phyloP scores from a whole-genome alignment of 2,888 invertebrate genomes.

The Athetis lepigone region DNA sequence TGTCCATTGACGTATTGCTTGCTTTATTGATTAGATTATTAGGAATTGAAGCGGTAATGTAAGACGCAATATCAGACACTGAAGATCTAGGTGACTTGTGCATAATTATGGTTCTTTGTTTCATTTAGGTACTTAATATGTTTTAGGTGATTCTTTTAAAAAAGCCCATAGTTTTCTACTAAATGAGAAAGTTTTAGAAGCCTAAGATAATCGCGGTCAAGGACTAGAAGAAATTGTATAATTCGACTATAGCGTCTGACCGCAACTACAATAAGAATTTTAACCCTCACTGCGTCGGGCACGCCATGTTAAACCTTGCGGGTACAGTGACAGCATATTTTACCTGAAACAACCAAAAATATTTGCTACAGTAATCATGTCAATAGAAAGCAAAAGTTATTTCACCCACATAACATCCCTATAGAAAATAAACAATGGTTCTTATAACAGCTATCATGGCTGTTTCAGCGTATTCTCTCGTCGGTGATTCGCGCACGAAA shows the following conservation, averaged over 20 bases:
- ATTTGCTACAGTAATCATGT: constrained; percentile 14
- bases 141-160: background rate
- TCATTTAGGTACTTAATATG: too few species aligned
- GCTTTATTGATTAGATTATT: constrained; percentile 33
- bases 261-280: background rate
- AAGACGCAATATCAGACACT: constrained; percentile 4
- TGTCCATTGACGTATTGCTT: constrained; percentile 43
- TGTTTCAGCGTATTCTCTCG: constrained; percentile 48
- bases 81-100: background rate
- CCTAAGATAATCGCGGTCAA: background rate
- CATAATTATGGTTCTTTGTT: background rate
- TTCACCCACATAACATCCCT: constrained; percentile 16
- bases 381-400: constrained; percentile 38
- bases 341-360: constrained; percentile 53
- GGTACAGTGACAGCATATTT: constrained; percentile 3
- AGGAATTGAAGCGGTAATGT: constrained; percentile 1
- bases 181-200: background rate
- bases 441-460: constrained; percentile 41
- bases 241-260: background rate
- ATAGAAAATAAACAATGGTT: constrained; percentile 51
- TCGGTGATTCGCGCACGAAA: constrained; percentile 57
- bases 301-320: background rate
- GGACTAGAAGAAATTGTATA: background rate
- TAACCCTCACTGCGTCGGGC: background rate
- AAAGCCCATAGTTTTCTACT: background rate